Percentiles rank a stretch among this genome's conserved stretches.
Conservation (phyloP, 1,140 invertebrate species). For the Apis laboriosa region DNA sequence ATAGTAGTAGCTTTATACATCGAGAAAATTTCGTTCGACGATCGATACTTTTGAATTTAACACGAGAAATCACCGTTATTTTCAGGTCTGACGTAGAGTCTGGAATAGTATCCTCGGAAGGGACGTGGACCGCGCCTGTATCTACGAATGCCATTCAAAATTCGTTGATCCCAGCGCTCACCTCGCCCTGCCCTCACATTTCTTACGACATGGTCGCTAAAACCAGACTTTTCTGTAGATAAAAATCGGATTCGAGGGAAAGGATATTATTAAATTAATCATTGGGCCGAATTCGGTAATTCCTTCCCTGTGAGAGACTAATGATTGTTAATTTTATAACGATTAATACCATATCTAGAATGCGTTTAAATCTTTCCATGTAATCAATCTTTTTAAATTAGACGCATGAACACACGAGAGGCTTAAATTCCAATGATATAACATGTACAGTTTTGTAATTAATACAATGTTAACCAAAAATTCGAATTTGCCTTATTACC, state of each 20-base stretch:
- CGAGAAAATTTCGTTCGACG: not conserved
- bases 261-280: not conserved
- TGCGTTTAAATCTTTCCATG: not conserved
- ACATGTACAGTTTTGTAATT: constrained; percentile 48
- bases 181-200: constrained; percentile 70
- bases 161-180: constrained; percentile 74
- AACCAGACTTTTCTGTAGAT: constrained; percentile 72
- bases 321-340: not conserved
- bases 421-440: not conserved
- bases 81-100: constrained; percentile 68
- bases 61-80: constrained; percentile 43
- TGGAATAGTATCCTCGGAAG: constrained; percentile 61
- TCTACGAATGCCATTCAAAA: constrained; percentile 71
- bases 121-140: constrained; percentile 75
- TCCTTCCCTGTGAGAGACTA: constrained; percentile 15
- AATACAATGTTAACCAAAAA: constrained; percentile 24
- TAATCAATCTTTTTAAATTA: not conserved
- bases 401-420: not conserved
- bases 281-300: not conserved
- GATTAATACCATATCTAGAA: not conserved
- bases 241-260: constrained; percentile 1
- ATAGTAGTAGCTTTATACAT: not conserved
- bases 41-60: not conserved
- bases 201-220: constrained; percentile 74
- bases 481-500: not conserved